Conservation (phyloP, 2,888 invertebrate species). For the Monochamus alternatus region DNA sequence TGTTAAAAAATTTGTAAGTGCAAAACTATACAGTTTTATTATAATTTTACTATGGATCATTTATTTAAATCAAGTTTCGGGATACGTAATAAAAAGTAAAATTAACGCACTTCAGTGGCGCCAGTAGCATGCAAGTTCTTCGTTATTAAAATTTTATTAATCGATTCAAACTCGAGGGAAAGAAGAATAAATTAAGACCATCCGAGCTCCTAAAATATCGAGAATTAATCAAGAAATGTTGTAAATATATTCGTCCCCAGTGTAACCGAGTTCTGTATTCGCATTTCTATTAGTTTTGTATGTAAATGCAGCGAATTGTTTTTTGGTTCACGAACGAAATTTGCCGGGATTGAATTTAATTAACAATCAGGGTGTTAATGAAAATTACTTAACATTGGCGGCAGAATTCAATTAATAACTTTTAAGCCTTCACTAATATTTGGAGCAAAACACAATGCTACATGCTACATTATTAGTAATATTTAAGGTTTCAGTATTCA, state of each 20-base stretch:
- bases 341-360: conserved; percentile 56
- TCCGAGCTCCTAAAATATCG: conserved; percentile 42
- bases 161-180: conserved; percentile 11
- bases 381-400: conserved; percentile 53
- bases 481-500: background rate
- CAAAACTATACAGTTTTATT: too few relatives aligned
- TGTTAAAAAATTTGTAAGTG: too few relatives aligned
- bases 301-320: conserved; percentile 56
- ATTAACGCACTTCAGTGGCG: too few relatives aligned
- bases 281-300: conserved; percentile 58
- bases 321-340: conserved; percentile 56
- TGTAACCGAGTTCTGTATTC: conserved; percentile 54
- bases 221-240: conserved; percentile 50
- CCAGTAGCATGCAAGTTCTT: background rate
- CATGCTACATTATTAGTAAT: background rate
- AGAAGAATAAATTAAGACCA: conserved; percentile 8
- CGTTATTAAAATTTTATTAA: conserved; percentile 6
- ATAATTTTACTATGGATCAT: too few relatives aligned
- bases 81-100: too few relatives aligned
- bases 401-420: conserved; percentile 54
- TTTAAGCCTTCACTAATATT: conserved; percentile 9
- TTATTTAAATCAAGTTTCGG: too few relatives aligned
- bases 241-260: conserved; percentile 49
- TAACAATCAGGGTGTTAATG: conserved; percentile 57
- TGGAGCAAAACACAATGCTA: background rate